Base-by-base conservation (phyloP, 2,113 vertebrate species). In the Manacus vitellinus region DNA sequence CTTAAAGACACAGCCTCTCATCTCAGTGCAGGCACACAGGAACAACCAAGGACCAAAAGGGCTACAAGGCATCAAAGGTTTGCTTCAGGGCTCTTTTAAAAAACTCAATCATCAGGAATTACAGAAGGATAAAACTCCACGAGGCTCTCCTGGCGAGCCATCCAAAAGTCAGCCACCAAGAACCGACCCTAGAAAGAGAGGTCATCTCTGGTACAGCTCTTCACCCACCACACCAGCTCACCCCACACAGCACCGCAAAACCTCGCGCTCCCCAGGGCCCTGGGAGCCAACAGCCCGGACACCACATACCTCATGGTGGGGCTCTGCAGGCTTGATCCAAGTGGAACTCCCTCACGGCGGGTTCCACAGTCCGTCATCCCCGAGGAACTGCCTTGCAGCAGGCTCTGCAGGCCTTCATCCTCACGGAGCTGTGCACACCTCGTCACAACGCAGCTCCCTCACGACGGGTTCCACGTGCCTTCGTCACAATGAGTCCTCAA, bases 171-270 rank as follows among this genome's bases (percentile, higher is more conserved):
- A 61, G 18, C 14, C 52, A 39, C 2, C 9, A 33, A 51, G 47
- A 47, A 33, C 7, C 4, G 3, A 63, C 56, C 27, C 6, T 16
- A 24, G 46, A 55, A 15, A 27, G 10, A 14, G 24, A 8, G 25
- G 2, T 10, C 33, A 25, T 3, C 14, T 31, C 49, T 24, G 9
- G 4, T 5, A 6, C 12, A 44, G 14, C 2, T n/a, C 23, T 33
- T 55, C 1, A 0, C 8, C 7, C 33, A 10, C 9, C 35, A 31
- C 5, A 22, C 46, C 31, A 7, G 39, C 23, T 9, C 31, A 0
- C 0, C 0, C 1, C 18, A 8, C 16, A 5, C 0, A 1, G 1
- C 14, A 1, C 0, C 0, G 4, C 31, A 24, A 21, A 79, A 28
- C 52, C 61, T 12, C 27, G 5, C 0, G 6, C 9, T 3, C 16